These are phyloP conservation scores for Austrolebias charrua DNA, from an alignment of 2,797 vertebrate genomes.

Conservation along the genomic window DNA sequence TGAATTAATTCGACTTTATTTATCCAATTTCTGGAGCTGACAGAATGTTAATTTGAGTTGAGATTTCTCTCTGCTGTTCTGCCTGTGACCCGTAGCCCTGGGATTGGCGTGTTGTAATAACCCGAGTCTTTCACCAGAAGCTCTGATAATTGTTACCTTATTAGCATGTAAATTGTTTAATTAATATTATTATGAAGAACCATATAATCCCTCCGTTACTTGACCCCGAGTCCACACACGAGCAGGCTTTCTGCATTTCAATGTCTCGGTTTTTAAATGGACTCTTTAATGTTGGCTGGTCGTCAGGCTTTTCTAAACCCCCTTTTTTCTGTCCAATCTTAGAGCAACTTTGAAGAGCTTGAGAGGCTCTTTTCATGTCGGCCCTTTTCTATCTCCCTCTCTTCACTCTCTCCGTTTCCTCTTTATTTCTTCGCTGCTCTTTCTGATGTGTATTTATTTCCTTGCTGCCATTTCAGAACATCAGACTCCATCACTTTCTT, in stretches of 20 bases:
- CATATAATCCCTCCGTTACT: slow-evolving; percentile 99
- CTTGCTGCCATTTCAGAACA: slow-evolving; percentile 85
- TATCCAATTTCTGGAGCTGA: slow-evolving; percentile 99
- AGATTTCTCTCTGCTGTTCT: slow-evolving; percentile 91
- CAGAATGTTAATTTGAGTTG: slow-evolving; percentile 99
- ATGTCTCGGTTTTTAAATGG: slow-evolving; percentile 88
- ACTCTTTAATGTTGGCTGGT: slow-evolving; percentile 84
- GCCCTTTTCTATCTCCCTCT: slow-evolving; percentile 78
- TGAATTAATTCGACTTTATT: slow-evolving; percentile 99
- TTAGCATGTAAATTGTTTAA: slow-evolving; percentile 99
- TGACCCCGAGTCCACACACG: slow-evolving; percentile 90
- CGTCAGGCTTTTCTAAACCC: slow-evolving; percentile 74
- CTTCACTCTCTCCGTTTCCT: slow-evolving; percentile 58
- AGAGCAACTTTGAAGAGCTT: slow-evolving; percentile 82
- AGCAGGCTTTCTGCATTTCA: slow-evolving; percentile 90
- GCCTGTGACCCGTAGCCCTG: slow-evolving; percentile 90
- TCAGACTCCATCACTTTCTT: slow-evolving; percentile 90
- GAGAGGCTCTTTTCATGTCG: slow-evolving; percentile 81
- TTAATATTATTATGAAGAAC: slow-evolving; percentile 99
- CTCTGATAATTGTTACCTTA: slow-evolving; percentile 99
- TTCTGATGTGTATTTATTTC: slow-evolving; percentile 89
- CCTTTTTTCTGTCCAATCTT: slow-evolving; percentile 71
- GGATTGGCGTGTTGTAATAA: slow-evolving; percentile 99
- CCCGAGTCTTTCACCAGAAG: slow-evolving; percentile 99
- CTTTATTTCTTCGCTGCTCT: slow-evolving; percentile 62